phyloP scores from a whole-genome alignment of 2,888 invertebrate species.

The Nycteola revayana region DNA sequence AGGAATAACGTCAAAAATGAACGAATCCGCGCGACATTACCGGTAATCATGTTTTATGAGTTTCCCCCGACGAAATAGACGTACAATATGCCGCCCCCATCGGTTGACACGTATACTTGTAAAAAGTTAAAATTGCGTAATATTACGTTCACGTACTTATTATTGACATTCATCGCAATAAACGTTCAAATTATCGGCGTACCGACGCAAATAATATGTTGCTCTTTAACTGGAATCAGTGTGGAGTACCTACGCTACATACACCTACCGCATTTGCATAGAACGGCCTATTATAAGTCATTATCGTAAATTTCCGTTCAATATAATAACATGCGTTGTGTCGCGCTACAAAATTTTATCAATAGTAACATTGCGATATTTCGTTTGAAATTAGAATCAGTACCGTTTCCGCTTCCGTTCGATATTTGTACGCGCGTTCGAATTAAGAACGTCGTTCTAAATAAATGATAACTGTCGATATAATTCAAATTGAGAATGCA shows the following conservation, averaged over 20 bases:
- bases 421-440: slow-evolving; percentile 69
- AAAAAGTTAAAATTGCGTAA: slow-evolving; percentile 65
- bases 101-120: slow-evolving; percentile 58
- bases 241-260: slow-evolving; percentile 20
- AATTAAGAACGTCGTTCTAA: slow-evolving; percentile 71
- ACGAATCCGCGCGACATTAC: slow-evolving; percentile 63
- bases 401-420: slow-evolving; percentile 81
- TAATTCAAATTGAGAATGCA: slow-evolving; percentile 26
- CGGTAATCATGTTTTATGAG: slow-evolving; percentile 74
- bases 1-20: slow-evolving; percentile 53
- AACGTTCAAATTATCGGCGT: slow-evolving; percentile 32
- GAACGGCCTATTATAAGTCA: slow-evolving; percentile 60
- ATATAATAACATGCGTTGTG: slow-evolving; percentile 67
- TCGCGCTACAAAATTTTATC: slow-evolving; percentile 70
- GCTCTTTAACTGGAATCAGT: slow-evolving; percentile 25
- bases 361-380: slow-evolving; percentile 76
- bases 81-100: slow-evolving; percentile 50
- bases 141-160: slow-evolving; percentile 36
- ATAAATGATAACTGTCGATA: slow-evolving; percentile 60
- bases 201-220: slow-evolving; percentile 24
- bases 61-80: slow-evolving; percentile 61
- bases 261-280: slow-evolving; percentile 46
- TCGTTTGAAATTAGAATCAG: slow-evolving; percentile 80
- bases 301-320: slow-evolving; percentile 77
- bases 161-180: slow-evolving; percentile 40